Conservation (phyloP, 2,888 invertebrate genomes). For the Hypena proboscidalis region DNA sequence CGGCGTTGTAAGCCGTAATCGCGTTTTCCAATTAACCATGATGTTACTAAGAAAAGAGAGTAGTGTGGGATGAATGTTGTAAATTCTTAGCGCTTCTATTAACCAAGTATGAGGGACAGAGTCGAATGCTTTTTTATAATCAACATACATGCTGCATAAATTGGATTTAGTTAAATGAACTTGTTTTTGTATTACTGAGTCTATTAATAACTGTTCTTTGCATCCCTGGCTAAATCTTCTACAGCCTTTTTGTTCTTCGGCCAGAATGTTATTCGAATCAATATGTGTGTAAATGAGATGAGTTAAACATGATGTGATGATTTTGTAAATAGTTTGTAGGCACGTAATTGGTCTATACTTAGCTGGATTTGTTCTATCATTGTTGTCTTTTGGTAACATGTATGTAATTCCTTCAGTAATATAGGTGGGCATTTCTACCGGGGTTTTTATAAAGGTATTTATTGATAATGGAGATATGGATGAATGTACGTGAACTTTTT, state of each 20-base stretch:
- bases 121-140: conserved; percentile 13
- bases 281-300: conserved; percentile 28
- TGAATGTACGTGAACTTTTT: too few species aligned
- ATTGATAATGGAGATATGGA: too few species aligned
- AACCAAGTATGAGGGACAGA: conserved; percentile 22
- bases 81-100: too few species aligned
- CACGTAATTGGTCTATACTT: conserved; percentile 45
- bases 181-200: conserved; percentile 7
- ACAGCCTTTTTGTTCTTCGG: conserved; percentile 39
- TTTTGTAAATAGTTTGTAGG: conserved; percentile 40
- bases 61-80: too few species aligned
- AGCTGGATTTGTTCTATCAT: conserved; percentile 21
- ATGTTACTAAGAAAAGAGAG: too few species aligned
- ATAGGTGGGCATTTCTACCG: too few species aligned
- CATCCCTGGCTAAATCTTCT: conserved; percentile 24
- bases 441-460: too few species aligned
- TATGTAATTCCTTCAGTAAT: too few species aligned
- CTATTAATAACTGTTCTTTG: conserved; percentile 34
- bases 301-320: conserved; percentile 29
- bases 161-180: conserved; percentile 2
- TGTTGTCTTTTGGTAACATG: conserved; percentile 34
- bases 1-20: too few species aligned
- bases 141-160: conserved; percentile 13
- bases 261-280: conserved; percentile 19
- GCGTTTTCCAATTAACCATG: too few species aligned